phyloP scores from a whole-genome alignment of 2,113 vertebrate genomes.

The Albula goreensis region DNA sequence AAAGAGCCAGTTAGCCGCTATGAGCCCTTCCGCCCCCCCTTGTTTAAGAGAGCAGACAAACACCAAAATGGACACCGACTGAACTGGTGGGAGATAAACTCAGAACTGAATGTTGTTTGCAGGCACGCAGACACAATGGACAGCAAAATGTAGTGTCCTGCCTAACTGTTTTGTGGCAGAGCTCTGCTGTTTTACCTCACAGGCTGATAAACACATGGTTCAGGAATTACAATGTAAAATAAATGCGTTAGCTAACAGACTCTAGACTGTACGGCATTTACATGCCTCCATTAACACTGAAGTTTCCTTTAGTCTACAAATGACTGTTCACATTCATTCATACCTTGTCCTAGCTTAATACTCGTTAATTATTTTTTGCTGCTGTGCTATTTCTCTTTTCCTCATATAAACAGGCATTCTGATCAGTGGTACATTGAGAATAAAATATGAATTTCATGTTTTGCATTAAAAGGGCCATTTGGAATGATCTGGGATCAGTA shows the following conservation, averaged over 20 bases:
- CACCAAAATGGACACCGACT: background rate
- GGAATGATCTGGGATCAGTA: background rate
- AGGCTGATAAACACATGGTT: background rate
- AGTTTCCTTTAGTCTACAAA: background rate
- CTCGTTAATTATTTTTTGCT: no score
- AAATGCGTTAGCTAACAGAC: background rate
- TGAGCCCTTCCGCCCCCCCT: slow-evolving; percentile 32
- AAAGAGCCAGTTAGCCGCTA: slow-evolving; percentile 45
- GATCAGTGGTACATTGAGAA: background rate
- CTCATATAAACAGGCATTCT: background rate
- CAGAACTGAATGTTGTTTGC: background rate
- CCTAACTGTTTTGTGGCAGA: background rate
- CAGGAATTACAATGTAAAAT: background rate
- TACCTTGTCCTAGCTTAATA: background rate
- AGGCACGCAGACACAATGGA: background rate
- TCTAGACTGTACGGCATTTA: background rate
- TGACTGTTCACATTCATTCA: background rate
- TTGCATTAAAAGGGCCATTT: background rate
- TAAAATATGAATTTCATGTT: background rate
- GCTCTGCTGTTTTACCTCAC: background rate
- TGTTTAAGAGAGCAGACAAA: slow-evolving; percentile 25
- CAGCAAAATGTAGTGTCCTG: background rate
- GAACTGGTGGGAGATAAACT: background rate
- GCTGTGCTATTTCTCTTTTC: background rate
- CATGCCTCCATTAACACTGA: background rate